These are phyloP conservation scores for Gorsachius goisagi DNA, from an alignment of 2,113 vertebrate species.

Conservation along the genomic window DNA sequence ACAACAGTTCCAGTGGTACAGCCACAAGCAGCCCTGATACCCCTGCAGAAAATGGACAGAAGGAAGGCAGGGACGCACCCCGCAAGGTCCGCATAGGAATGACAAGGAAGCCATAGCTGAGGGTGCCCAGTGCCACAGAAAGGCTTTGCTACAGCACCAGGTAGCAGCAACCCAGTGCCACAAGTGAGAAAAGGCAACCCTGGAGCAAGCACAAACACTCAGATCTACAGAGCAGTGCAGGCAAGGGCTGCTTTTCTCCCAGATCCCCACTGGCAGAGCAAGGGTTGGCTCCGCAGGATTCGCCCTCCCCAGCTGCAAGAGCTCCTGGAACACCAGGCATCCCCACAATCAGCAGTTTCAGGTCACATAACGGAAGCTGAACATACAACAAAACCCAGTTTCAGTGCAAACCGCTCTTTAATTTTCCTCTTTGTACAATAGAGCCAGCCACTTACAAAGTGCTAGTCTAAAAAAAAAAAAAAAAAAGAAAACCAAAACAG, in stretches of 20 bases:
- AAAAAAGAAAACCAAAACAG: neutral
- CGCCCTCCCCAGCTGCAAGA: neutral
- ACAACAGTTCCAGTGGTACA: neutral
- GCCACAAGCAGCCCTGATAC: neutral
- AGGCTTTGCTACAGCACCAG: neutral
- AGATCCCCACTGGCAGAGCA: neutral
- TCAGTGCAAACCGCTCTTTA: conserved; percentile 71
- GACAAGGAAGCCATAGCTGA: neutral
- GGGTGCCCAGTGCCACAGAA: neutral
- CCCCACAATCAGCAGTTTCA: neutral
- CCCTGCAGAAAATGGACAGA: neutral
- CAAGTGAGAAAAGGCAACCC: neutral
- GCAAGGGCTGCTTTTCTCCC: neutral
- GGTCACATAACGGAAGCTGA: neutral
- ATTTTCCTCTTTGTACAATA: conserved; percentile 66
- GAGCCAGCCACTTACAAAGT: conserved; percentile 69
- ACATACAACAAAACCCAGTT: conserved; percentile 12
- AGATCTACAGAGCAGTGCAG: neutral
- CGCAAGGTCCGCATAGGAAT: neutral
- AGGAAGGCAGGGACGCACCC: neutral
- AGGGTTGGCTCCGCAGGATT: neutral
- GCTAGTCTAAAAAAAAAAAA: conserved; percentile 53
- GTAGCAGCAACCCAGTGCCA: neutral
- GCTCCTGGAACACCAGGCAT: neutral
- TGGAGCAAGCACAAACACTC: neutral